Conservation (phyloP, 2,888 invertebrate genomes). For the Orthosia gracilis region DNA sequence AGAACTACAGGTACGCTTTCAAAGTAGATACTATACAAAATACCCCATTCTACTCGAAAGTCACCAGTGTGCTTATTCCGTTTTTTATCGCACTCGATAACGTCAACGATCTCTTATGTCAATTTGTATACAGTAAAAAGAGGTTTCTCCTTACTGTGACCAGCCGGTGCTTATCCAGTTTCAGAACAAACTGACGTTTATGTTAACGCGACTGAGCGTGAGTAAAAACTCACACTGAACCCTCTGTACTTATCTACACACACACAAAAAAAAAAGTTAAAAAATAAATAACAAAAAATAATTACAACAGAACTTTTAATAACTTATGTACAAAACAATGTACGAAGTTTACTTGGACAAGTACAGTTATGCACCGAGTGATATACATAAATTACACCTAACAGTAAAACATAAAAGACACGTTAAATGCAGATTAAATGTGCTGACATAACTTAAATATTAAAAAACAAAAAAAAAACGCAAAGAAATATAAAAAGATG, state of each 20-base stretch:
- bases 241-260: not conserved
- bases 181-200: too few species aligned
- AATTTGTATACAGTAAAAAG: too few species aligned
- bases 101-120: too few species aligned
- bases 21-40: not conserved
- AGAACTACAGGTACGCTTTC: not conserved
- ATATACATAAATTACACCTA: constrained; percentile 64
- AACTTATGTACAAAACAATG: constrained; percentile 81
- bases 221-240: not conserved
- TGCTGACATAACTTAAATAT: constrained; percentile 74
- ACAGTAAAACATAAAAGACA: constrained; percentile 71
- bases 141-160: too few species aligned
- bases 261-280: constrained; percentile 15
- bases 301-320: constrained; percentile 84
- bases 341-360: constrained; percentile 64
- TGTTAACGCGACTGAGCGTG: too few species aligned
- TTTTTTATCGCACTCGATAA: too few species aligned
- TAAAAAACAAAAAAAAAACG: constrained; percentile 59
- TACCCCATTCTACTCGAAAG: constrained; percentile 10
- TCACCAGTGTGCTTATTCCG: not conserved
- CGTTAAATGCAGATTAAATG: constrained; percentile 85
- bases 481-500: constrained; percentile 56
- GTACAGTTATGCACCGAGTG: constrained; percentile 62
- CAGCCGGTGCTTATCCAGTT: too few species aligned
- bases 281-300: constrained; percentile 70